phyloP scores from a whole-genome alignment of 2,113 vertebrate genomes.

The Coptodon rendalli region DNA sequence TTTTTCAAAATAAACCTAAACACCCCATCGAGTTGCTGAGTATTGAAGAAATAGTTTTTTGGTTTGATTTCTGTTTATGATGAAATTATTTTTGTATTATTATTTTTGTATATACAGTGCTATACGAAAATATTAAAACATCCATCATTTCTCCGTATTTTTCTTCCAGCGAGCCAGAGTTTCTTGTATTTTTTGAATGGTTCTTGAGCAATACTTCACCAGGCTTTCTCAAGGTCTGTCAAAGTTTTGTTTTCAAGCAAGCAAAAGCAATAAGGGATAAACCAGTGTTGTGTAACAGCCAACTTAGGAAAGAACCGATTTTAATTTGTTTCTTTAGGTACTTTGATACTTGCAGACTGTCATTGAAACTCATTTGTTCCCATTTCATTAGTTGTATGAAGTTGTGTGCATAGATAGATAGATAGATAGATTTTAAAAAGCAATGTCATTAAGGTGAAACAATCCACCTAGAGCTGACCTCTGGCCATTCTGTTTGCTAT shows the following conservation, averaged over 20 bases:
- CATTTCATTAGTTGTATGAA: neutral
- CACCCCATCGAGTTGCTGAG: rapidly evolving
- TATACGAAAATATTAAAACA: neutral
- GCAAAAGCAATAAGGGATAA: neutral
- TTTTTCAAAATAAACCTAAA: neutral
- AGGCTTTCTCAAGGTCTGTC: neutral
- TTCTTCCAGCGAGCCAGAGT: neutral
- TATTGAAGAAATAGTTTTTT: rapidly evolving
- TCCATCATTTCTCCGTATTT: neutral
- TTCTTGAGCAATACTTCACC: neutral
- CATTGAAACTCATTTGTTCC: neutral
- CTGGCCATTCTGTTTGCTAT: neutral
- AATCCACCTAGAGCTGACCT: neutral
- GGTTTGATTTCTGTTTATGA: neutral
- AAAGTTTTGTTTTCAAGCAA: neutral
- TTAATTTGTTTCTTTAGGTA: neutral
- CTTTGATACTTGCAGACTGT: neutral
- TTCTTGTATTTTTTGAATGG: neutral
- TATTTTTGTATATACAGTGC: neutral
- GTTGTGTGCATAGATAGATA: neutral
- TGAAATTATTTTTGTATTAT: neutral
- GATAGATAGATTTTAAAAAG: neutral
- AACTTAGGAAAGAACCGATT: neutral
- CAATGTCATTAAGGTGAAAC: neutral
- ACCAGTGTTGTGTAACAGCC: neutral